Base-by-base conservation (phyloP, 2,888 invertebrate genomes). In the Drosophila parthenogenetica region DNA sequence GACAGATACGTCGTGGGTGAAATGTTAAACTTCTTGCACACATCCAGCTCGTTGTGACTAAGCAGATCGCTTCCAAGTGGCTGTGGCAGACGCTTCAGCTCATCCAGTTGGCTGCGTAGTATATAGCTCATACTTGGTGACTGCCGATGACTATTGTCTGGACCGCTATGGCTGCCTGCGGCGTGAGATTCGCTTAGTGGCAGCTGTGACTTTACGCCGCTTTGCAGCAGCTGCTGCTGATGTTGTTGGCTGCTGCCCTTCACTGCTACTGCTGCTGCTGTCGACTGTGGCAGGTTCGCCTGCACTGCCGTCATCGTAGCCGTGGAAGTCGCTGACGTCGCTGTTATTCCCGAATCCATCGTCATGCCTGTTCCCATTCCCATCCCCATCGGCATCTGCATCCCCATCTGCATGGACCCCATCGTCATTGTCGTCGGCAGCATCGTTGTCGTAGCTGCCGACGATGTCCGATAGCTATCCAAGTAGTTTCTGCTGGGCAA, bases 1-100 rank as follows among this genome's bases (percentile, higher is more conserved):
- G 97, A 97, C 83, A 97, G 95, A 93, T 98, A 98, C 92, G 96
- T 97, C 65, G 97, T 95, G 73, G 98, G 97, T 81, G 96, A 95
- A 90, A 98, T 93, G 90, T 96, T 96, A 90, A 98, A 94, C 65
- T 95, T 93, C 58, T 94, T 93, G 92, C 97, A 97, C 73, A 97
- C 92, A 95, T 95, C 94, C 91, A 94, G 93, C 92, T 96, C 96
- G 89, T 94, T 94, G 92, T 93, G 93, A 82, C 94, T 94, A 88
- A 95, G 94, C 90, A 95, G 93, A 92, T 94, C 94, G 92, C 90
- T 92, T 74, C 92, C 92, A 43, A 91, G 84, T n/a, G 91, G 90
- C 62, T 90, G 87, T 13, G 83, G 80, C 53, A 91, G 68, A 54
- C 87, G 86, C 64, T 90, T 91, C 14, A 91, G 75, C 67, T 91